Conservation (phyloP, 2,797 vertebrate species). For the Danio jaintianensis region DNA sequence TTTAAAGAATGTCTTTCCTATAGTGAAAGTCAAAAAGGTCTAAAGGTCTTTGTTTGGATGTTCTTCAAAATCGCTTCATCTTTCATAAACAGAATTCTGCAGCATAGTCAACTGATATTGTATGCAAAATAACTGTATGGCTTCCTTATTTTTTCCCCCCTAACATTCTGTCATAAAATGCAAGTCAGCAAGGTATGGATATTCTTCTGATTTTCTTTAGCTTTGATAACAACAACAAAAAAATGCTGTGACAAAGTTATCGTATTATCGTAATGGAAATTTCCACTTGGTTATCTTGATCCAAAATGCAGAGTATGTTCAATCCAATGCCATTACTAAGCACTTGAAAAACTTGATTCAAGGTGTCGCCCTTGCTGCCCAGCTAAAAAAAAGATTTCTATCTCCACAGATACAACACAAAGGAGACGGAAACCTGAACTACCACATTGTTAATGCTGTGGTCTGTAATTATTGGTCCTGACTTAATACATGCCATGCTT, state of each 20-base stretch:
- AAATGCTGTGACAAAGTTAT: neutral
- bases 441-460: neutral
- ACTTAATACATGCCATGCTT: neutral
- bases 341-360: constrained; percentile 38
- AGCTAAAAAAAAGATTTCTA: constrained; percentile 7
- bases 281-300: neutral
- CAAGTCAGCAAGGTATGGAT: too few species aligned
- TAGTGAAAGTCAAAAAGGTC: neutral
- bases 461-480: neutral
- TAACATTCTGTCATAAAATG: too few species aligned
- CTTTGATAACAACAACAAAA: neutral
- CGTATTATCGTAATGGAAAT: constrained; percentile 3
- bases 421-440: constrained; percentile 23
- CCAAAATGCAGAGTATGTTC: neutral
- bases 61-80: neutral
- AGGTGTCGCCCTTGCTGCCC: neutral
- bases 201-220: too few species aligned
- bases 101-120: too few species aligned
- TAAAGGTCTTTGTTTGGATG: neutral
- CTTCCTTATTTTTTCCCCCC: too few species aligned
- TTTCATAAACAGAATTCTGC: too few species aligned
- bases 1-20: neutral
- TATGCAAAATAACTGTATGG: too few species aligned
- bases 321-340: neutral
- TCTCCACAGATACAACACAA: neutral